phyloP scores from a whole-genome alignment of 2,888 invertebrate genomes.

The Sarcophaga variegata region DNA sequence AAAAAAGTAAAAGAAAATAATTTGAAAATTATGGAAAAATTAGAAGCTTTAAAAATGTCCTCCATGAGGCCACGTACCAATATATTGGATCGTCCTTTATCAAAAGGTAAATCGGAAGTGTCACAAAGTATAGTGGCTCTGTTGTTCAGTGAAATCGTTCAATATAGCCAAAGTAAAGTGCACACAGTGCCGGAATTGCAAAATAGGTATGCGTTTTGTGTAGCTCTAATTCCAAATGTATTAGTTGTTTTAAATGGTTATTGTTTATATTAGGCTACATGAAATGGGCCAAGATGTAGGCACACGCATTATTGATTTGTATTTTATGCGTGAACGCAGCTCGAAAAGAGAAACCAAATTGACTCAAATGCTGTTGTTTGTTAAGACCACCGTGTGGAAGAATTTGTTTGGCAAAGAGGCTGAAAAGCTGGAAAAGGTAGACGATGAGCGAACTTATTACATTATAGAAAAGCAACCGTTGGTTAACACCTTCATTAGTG shows the following conservation, averaged over 20 bases:
- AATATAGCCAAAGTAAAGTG: slow-evolving; percentile 98
- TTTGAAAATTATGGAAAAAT: slow-evolving; percentile 76
- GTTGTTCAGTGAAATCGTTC: slow-evolving; percentile 98
- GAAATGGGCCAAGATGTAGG: slow-evolving; percentile 98
- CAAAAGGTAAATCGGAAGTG: slow-evolving; percentile 95
- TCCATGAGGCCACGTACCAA: slow-evolving; percentile 80
- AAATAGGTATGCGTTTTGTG: slow-evolving; percentile 86
- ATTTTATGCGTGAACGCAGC: slow-evolving; percentile 96
- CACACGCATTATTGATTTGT: slow-evolving; percentile 94
- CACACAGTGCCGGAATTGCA: slow-evolving; percentile 97
- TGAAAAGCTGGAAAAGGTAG: slow-evolving; percentile 98
- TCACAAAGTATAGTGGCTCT: slow-evolving; percentile 96
- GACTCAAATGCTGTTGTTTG: slow-evolving; percentile 95
- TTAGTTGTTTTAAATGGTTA: not conserved
- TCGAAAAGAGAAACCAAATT: slow-evolving; percentile 97
- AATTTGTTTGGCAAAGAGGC: slow-evolving; percentile 98
- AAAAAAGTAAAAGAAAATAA: not conserved
- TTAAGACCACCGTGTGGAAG: slow-evolving; percentile 99
- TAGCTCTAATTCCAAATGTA: slow-evolving; percentile 33
- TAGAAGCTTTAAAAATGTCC: slow-evolving; percentile 80
- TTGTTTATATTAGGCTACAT: slow-evolving; percentile 86
- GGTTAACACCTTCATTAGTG: slow-evolving; percentile 98
- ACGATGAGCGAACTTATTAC: slow-evolving; percentile 98
- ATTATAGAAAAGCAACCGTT: slow-evolving; percentile 99
- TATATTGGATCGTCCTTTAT: slow-evolving; percentile 94